A percentile compares a stretch with the other conserved stretches of the same genome.
Evolutionary conservation across 2,888 invertebrate genomes (phyloP).

Genomic region (Parnassius orleans): DNA sequence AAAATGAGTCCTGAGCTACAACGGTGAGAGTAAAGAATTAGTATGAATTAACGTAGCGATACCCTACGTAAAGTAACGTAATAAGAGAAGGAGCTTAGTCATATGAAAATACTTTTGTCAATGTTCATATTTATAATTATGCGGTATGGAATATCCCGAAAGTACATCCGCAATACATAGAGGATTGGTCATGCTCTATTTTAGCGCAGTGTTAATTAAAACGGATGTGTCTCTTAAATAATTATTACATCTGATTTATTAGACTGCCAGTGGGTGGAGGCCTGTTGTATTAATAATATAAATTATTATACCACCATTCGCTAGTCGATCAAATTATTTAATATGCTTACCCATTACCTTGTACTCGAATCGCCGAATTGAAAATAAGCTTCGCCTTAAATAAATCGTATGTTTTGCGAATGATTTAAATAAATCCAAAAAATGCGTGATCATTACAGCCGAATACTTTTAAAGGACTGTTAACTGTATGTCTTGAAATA

Average conservation of each 20-base stretch:
- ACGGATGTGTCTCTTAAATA: slow-evolving; percentile 69
- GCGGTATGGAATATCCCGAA: slow-evolving; percentile 20
- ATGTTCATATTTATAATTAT: slow-evolving; percentile 23
- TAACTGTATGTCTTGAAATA: slow-evolving; percentile 11
- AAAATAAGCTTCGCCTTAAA: slow-evolving; percentile 5
- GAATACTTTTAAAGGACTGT: slow-evolving; percentile 4
- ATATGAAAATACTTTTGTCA: slow-evolving; percentile 3
- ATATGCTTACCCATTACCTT: slow-evolving; percentile 1
- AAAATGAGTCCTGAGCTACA: no score
- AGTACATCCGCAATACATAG: slow-evolving; percentile 48
- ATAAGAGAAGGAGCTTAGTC: no score
- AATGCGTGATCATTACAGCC: slow-evolving; percentile 13
- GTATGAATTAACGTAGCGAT: no score
- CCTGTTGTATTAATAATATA: slow-evolving; percentile 34
- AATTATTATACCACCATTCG: slow-evolving; percentile 29
- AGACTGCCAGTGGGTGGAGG: slow-evolving; percentile 52
- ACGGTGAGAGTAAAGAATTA: no score
- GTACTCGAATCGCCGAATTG: neutral
- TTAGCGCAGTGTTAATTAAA: slow-evolving; percentile 54
- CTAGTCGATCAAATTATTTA: slow-evolving; percentile 9
- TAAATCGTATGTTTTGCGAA: slow-evolving; percentile 12
- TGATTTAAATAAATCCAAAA: slow-evolving; percentile 21
- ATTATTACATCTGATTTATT: slow-evolving; percentile 61
- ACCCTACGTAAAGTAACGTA: no score
- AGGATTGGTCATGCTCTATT: slow-evolving; percentile 39